These are phyloP conservation scores for Synanthedon andrenaeformis DNA, from an alignment of 2,888 invertebrate species.

Conservation along the genomic window DNA sequence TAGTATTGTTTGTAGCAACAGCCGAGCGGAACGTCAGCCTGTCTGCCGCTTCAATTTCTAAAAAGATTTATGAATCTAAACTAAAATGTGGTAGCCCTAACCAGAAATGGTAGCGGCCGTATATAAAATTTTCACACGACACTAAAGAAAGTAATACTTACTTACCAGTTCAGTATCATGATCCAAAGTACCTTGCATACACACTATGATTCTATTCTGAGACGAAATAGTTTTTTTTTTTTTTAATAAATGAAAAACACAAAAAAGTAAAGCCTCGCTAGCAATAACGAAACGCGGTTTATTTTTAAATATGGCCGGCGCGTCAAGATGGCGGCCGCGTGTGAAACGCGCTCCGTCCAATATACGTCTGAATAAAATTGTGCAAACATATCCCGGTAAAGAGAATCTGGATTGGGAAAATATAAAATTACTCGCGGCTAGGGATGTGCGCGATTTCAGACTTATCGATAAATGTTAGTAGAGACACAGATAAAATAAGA, in stretches of 20 bases:
- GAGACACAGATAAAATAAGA: too few species aligned
- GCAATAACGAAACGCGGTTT: conserved; percentile 16
- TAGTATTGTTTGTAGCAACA: too few species aligned
- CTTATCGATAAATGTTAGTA: neutral
- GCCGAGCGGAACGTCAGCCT: too few species aligned
- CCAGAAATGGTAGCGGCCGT: too few species aligned
- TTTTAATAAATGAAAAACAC: conserved; percentile 9
- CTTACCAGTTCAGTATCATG: conserved; percentile 59
- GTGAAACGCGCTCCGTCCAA: conserved; percentile 26
- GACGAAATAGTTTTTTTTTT: conserved; percentile 4
- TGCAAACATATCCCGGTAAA: conserved; percentile 27
- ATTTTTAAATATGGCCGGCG: conserved; percentile 26
- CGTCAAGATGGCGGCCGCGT: conserved; percentile 16
- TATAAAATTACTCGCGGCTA: conserved; percentile 42
- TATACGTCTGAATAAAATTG: conserved; percentile 25
- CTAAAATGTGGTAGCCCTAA: too few species aligned
- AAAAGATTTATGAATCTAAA: too few species aligned
- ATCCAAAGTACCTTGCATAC: conserved; percentile 26
- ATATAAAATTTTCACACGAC: conserved; percentile 11
- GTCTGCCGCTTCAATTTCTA: too few species aligned
- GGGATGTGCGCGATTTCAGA: neutral
- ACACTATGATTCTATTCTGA: conserved; percentile 21
- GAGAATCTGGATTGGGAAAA: conserved; percentile 49
- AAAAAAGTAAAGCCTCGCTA: conserved; percentile 7
- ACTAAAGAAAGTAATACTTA: conserved; percentile 30